These are phyloP conservation scores for Champsocephalus gunnari DNA, from an alignment of 2,797 vertebrate genomes.

Conservation along the genomic window DNA sequence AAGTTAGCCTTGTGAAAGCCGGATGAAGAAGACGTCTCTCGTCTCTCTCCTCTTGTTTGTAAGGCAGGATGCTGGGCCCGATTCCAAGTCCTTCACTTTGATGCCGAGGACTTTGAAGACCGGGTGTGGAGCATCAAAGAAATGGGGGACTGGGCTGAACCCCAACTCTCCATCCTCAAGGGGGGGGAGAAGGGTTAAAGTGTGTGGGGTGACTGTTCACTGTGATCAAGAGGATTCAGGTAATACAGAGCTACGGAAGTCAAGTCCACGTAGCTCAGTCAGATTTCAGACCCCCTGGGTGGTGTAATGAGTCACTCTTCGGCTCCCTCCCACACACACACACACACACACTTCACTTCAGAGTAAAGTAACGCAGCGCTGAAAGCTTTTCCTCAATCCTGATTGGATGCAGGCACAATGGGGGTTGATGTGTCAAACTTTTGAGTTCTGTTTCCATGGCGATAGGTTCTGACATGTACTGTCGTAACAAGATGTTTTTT, in stretches of 20 bases:
- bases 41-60: neutral
- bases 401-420: slow-evolving; percentile 77
- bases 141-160: slow-evolving; percentile 34
- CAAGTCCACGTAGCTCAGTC: neutral
- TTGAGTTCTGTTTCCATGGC: slow-evolving; percentile 85
- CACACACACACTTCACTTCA: slow-evolving; percentile 18
- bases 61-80: slow-evolving; percentile 43
- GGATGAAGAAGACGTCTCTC: slow-evolving; percentile 14
- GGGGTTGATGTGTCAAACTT: slow-evolving; percentile 78
- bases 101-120: slow-evolving; percentile 65
- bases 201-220: slow-evolving; percentile 22
- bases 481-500: slow-evolving; percentile 67
- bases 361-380: slow-evolving; percentile 60
- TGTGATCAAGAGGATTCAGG: slow-evolving; percentile 28
- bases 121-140: slow-evolving; percentile 64
- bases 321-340: slow-evolving; percentile 5
- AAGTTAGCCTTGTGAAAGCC: slow-evolving; percentile 20
- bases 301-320: slow-evolving; percentile 66
- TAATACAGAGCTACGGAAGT: slow-evolving; percentile 24
- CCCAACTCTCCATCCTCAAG: slow-evolving; percentile 19
- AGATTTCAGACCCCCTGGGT: slow-evolving; percentile 51
- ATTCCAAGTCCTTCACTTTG: slow-evolving; percentile 61
- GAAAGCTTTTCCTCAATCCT: slow-evolving; percentile 72
- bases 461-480: slow-evolving; percentile 79
- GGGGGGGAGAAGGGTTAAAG: neutral